Base-by-base conservation (phyloP, 2,113 vertebrate genomes). In the Gymnogyps californianus region DNA sequence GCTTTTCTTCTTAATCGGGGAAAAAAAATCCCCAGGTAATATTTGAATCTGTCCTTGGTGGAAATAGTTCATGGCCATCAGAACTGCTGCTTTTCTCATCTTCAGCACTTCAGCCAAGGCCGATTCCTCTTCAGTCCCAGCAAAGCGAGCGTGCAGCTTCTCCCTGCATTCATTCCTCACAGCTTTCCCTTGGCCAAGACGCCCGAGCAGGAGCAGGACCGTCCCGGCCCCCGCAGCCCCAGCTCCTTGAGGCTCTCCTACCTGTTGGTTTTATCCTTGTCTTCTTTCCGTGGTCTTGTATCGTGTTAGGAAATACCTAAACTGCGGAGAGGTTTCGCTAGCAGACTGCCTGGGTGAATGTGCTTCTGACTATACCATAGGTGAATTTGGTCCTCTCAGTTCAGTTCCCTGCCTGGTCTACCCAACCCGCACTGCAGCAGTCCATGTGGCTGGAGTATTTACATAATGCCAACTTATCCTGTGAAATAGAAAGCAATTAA, bases 271-370 rank as follows among this genome's bases (percentile, higher is more conserved):
- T 29, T 8, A 2, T 14, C 67, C 36, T 17, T 4, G 1, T 15
- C 29, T 9, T 8, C 16, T 19, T 54, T 6, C 51, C 0, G 0
- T 2, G 24, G 4, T 6, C 0, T 0, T 2, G 24, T 1, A 1
- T 0, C 0, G 16, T 2, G 64, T 7, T 1, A 10, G 87, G 72
- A 7, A 21, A 2, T 15, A 4, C 49, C 54, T 6, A 1, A 14
- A 0, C 38, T 13, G 57, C 64, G 1, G 49, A 8, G 36, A 5
- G 57, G 28, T 22, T 34, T 17, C 1, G 47, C 34, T 13, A 6
- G 20, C 42, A 15, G 36, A 0, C 36, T 15, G 70, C 65, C 40
- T 3, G 61, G 52, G 26, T 13, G 0, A 29, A 9, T 0, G 32
- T 11, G 58, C 58, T 19, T 6, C 51, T 51, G 66, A 0, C 10